A percentile compares a stretch with the other conserved stretches of the same genome.
Conservation (phyloP, 2,113 vertebrate genomes). For the Shinisaurus crocodilurus region DNA sequence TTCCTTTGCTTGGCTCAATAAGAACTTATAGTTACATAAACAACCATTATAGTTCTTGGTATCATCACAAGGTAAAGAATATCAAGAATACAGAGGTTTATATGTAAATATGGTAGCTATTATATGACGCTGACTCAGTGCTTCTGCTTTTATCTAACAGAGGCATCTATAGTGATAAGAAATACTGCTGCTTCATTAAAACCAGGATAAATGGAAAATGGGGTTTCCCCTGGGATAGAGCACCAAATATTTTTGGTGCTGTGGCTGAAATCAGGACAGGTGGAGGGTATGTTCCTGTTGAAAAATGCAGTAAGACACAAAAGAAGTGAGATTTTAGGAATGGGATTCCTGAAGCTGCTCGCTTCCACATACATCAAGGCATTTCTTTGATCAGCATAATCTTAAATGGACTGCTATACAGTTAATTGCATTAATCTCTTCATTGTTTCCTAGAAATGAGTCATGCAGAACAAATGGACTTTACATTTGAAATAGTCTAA, state of each 20-base stretch:
- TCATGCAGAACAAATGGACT: neutral
- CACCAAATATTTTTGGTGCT: neutral
- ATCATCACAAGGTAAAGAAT: neutral
- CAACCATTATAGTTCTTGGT: neutral
- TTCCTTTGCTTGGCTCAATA: neutral
- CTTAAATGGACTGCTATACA: conserved; percentile 42
- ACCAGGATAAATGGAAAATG: neutral
- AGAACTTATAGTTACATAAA: neutral
- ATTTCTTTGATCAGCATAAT: conserved; percentile 33
- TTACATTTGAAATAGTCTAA: neutral
- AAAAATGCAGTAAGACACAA: neutral
- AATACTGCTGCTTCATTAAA: neutral
- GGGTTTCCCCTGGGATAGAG: neutral
- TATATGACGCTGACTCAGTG: neutral
- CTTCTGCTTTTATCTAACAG: neutral
- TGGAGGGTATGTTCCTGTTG: neutral
- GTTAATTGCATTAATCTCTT: neutral
- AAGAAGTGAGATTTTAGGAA: neutral
- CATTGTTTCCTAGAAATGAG: neutral
- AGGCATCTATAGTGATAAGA: neutral
- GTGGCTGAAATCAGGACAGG: neutral
- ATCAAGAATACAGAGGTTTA: neutral
- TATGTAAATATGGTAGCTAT: neutral
- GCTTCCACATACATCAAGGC: neutral
- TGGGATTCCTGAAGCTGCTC: neutral